Evolutionary conservation across 2,888 invertebrate genomes (phyloP).

Genomic region (Biston stratarius): DNA sequence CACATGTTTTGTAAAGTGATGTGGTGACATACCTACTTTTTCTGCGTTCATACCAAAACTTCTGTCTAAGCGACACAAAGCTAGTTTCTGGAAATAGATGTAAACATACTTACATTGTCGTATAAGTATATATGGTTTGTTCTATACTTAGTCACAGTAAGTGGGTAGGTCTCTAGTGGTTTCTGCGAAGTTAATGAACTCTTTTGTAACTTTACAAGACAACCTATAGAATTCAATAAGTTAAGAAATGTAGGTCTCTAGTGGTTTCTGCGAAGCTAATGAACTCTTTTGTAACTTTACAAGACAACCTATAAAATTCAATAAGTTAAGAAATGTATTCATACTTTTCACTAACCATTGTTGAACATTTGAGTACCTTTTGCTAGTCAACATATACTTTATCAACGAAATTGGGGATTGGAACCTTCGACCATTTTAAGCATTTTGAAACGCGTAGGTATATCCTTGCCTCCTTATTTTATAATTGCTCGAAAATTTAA

Average conservation of each 20-base stretch:
- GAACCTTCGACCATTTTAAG: too few relatives aligned
- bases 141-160: not conserved
- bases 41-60: too few relatives aligned
- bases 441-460: too few relatives aligned
- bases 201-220: not conserved
- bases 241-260: not conserved
- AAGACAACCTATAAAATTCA: not conserved
- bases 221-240: not conserved
- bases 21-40: too few relatives aligned
- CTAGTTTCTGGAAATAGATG: not conserved
- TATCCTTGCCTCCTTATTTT: too few relatives aligned
- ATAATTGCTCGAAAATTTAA: too few relatives aligned
- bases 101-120: not conserved
- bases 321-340: not conserved
- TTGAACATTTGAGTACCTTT: not conserved
- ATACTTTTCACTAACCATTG: not conserved
- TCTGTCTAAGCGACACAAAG: too few relatives aligned
- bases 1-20: too few relatives aligned
- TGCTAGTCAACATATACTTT: not conserved
- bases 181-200: constrained; percentile 3
- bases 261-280: constrained; percentile 1
- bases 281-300: not conserved
- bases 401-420: too few relatives aligned
- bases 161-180: not conserved
- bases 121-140: not conserved